These are phyloP conservation scores for Pontoporia blainvillei DNA, from an alignment of 2,113 vertebrate species.

Conservation along the genomic window DNA sequence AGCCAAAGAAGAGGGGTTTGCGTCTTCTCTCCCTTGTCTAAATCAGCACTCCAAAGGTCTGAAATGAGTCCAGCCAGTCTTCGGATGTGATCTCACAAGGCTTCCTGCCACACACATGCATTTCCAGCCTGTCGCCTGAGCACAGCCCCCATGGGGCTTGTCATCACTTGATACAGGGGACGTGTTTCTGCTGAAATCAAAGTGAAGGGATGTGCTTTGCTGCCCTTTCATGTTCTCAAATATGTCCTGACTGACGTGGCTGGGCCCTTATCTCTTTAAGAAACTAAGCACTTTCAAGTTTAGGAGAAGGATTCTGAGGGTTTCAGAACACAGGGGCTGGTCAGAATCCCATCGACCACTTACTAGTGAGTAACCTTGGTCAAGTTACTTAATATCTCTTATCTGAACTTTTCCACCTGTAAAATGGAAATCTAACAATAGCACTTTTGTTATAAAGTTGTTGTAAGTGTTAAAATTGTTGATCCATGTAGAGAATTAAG, in stretches of 20 bases:
- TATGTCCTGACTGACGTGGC: neutral
- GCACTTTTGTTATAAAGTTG: neutral
- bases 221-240: constrained; percentile 40
- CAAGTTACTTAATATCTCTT: neutral
- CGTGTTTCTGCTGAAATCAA: constrained; percentile 34
- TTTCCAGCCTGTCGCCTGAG: constrained; percentile 9
- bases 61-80: constrained; percentile 41
- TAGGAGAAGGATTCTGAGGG: neutral
- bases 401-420: neutral
- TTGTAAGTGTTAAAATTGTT: neutral
- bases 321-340: neutral
- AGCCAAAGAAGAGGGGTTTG: constrained; percentile 45
- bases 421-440: neutral
- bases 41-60: constrained; percentile 51
- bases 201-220: constrained; percentile 1
- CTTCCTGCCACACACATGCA: constrained; percentile 60
- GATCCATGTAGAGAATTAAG: neutral
- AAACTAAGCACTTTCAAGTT: neutral
- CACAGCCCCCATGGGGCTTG: neutral
- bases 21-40: constrained; percentile 14
- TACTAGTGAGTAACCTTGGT: neutral
- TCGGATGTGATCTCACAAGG: constrained; percentile 60
- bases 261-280: neutral
- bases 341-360: neutral
- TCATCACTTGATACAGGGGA: constrained; percentile 45